A percentile compares a stretch with the other conserved stretches of the same genome.
Conservation (phyloP, 2,797 vertebrate genomes). For the Myoxocephalus aenaeus region DNA sequence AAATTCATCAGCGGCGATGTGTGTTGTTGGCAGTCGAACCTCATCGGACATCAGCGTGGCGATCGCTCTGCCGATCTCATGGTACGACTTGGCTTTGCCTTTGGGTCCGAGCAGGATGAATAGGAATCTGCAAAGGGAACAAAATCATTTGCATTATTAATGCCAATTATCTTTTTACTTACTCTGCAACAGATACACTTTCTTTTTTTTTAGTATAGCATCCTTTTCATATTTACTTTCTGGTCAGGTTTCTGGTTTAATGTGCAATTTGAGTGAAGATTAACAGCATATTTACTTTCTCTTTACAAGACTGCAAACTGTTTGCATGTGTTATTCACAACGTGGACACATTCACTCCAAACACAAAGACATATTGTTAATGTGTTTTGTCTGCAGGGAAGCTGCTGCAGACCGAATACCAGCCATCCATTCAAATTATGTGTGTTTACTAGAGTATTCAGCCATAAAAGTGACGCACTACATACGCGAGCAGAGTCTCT, state of each 20-base stretch:
- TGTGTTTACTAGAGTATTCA: not conserved
- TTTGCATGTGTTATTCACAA: not conserved
- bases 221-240: not conserved
- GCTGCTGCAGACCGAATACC: not conserved
- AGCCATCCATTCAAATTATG: not conserved
- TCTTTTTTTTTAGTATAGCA: not conserved
- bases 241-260: not conserved
- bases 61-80: slow-evolving; percentile 97
- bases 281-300: not conserved
- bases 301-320: not conserved
- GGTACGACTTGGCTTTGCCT: slow-evolving; percentile 98
- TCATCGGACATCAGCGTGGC: slow-evolving; percentile 99
- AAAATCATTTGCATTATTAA: not conserved
- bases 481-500: not conserved
- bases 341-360: not conserved
- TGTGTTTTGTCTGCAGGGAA: not conserved
- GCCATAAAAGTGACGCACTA: not conserved
- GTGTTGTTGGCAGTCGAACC: slow-evolving; percentile 82
- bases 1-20: not conserved
- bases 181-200: not conserved
- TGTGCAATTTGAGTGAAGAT: not conserved
- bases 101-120: slow-evolving; percentile 98
- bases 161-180: not conserved
- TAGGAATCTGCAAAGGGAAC: slow-evolving; percentile 87
- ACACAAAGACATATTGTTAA: not conserved